A percentile compares a stretch with the other conserved stretches of the same genome.
These are phyloP conservation scores for Glaucopsyche alexis DNA, from an alignment of 2,888 invertebrate genomes.

Conservation along the genomic window DNA sequence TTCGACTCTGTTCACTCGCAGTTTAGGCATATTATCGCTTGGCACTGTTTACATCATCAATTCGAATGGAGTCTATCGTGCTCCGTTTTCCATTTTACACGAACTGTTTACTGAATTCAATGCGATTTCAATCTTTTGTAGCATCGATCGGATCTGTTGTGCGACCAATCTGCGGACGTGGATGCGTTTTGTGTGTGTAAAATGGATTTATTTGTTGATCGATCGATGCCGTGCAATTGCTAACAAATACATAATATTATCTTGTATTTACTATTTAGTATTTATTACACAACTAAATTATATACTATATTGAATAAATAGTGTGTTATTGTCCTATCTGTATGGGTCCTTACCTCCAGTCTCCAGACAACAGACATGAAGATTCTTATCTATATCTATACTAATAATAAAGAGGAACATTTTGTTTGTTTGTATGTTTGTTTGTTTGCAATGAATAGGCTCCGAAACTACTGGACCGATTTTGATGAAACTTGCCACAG, in stretches of 20 bases:
- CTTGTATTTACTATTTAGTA: neutral
- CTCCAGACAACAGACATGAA: too few relatives aligned
- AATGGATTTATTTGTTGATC: neutral
- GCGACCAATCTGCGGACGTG: neutral
- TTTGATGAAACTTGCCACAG: too few relatives aligned
- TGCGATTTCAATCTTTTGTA: conserved; percentile 24
- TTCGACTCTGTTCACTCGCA: neutral
- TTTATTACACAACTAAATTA: neutral
- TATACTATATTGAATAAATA: neutral
- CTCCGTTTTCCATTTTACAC: conserved; percentile 27
- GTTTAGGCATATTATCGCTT: neutral
- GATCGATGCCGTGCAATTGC: neutral
- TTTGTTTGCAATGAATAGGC: too few relatives aligned
- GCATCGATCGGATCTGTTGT: conserved; percentile 9
- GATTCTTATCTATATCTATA: too few relatives aligned
- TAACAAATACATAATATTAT: neutral
- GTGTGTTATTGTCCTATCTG: neutral
- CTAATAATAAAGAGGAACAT: too few relatives aligned
- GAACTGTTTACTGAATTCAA: conserved; percentile 26
- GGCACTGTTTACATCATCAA: neutral
- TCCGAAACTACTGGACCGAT: neutral
- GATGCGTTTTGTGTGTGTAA: neutral
- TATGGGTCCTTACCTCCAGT: neutral
- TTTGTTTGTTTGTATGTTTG: too few relatives aligned
- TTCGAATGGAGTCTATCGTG: conserved; percentile 16